Evolutionary conservation across 2,113 vertebrate species (phyloP).

Genomic region (Uria lomvia): DNA sequence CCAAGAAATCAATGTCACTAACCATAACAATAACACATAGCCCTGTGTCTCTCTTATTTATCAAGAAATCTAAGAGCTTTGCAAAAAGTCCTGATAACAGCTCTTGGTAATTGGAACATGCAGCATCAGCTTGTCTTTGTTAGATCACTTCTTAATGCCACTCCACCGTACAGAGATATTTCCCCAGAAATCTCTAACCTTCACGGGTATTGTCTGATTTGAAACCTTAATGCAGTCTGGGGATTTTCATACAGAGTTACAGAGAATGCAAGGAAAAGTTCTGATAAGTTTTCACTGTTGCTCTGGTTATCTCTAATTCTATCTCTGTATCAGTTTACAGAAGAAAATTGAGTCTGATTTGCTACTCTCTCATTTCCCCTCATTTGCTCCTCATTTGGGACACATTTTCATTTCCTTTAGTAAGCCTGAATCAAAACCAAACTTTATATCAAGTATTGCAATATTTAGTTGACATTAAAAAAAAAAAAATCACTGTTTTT

Average conservation of each 20-base stretch:
- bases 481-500: background rate
- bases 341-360: constrained; percentile 22
- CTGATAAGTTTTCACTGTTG: background rate
- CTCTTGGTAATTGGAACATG: constrained; percentile 45
- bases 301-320: constrained; percentile 18
- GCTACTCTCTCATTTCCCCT: background rate
- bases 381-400: background rate
- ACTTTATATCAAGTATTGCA: background rate
- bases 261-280: background rate
- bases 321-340: background rate
- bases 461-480: background rate
- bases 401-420: background rate
- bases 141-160: constrained; percentile 22
- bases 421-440: background rate
- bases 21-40: constrained; percentile 3
- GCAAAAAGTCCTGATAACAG: constrained; percentile 15
- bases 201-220: background rate
- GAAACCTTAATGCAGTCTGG: constrained; percentile 31
- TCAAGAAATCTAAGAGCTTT: constrained; percentile 30
- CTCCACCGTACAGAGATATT: background rate
- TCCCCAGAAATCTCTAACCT: constrained; percentile 36
- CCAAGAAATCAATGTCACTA: constrained; percentile 40
- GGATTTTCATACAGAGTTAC: constrained; percentile 14
- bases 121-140: constrained; percentile 38
- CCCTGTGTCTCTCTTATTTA: constrained; percentile 11